Percentiles rank a stretch among this genome's conserved stretches.
phyloP scores from a whole-genome alignment of 2,113 vertebrate genomes.

The Limnothrissa miodon region DNA sequence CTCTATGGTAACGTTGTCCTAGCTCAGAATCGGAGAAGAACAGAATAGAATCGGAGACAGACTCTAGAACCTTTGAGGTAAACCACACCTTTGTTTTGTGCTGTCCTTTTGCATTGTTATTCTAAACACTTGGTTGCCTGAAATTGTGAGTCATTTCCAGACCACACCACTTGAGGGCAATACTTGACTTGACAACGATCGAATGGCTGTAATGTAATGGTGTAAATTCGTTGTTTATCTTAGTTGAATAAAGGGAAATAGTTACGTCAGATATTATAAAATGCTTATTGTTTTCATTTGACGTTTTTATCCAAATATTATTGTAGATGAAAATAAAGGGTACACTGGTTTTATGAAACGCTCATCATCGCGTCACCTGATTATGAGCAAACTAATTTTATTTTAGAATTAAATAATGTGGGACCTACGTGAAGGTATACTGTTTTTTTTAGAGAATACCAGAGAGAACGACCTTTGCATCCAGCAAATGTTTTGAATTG shows the following conservation, averaged over 20 bases:
- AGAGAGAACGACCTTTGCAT: background rate
- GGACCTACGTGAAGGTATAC: background rate
- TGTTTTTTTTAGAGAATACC: background rate
- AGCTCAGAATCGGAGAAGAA: no score
- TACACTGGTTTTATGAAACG: background rate
- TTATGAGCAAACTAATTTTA: background rate
- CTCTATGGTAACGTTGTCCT: background rate
- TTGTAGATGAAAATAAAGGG: background rate
- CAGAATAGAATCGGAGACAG: no score
- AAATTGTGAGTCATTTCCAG: background rate
- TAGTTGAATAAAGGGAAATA: background rate
- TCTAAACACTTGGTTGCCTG: no score
- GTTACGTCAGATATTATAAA: background rate
- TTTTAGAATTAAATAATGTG: background rate
- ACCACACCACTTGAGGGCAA: background rate
- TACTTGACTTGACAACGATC: background rate
- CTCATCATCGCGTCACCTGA: background rate
- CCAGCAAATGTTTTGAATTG: constrained; percentile 12
- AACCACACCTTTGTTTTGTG: no score
- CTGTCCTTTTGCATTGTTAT: no score
- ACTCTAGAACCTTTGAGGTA: no score
- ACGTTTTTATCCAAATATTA: background rate
- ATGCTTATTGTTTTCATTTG: background rate
- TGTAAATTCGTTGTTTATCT: background rate
- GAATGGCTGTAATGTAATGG: background rate